phyloP scores from a whole-genome alignment of 2,888 invertebrate genomes.

The Lycaena phlaeas region DNA sequence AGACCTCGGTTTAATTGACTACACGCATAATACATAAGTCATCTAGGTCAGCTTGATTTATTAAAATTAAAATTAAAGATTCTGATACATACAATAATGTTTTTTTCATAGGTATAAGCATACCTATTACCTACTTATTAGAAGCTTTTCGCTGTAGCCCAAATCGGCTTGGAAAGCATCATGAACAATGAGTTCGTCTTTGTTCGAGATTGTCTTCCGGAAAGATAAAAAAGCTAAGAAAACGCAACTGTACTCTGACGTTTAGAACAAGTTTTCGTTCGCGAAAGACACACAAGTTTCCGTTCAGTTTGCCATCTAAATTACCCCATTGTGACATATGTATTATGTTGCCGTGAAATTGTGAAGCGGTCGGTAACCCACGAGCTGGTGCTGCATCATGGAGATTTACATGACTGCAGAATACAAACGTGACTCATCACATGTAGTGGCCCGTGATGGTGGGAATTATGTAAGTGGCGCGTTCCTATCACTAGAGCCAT shows the following conservation, averaged over 20 bases:
- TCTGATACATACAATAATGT: no score
- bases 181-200: no score
- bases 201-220: neutral
- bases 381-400: slow-evolving; percentile 8
- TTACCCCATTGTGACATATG: slow-evolving; percentile 6
- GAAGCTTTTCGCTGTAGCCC: no score
- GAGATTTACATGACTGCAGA: slow-evolving; percentile 18
- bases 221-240: neutral
- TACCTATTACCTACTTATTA: no score
- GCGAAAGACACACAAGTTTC: neutral
- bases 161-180: no score
- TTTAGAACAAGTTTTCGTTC: neutral
- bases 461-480: neutral
- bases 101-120: no score
- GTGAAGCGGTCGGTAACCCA: slow-evolving; percentile 14
- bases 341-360: slow-evolving; percentile 12
- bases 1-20: no score
- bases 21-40: no score
- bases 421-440: slow-evolving; percentile 4
- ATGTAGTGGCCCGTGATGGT: neutral
- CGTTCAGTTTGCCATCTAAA: slow-evolving; percentile 5
- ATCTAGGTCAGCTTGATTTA: no score
- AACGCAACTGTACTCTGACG: neutral
- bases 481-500: no score
- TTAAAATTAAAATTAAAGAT: no score